Conservation (phyloP, 1,140 invertebrate genomes). For the Heliconius congener region DNA sequence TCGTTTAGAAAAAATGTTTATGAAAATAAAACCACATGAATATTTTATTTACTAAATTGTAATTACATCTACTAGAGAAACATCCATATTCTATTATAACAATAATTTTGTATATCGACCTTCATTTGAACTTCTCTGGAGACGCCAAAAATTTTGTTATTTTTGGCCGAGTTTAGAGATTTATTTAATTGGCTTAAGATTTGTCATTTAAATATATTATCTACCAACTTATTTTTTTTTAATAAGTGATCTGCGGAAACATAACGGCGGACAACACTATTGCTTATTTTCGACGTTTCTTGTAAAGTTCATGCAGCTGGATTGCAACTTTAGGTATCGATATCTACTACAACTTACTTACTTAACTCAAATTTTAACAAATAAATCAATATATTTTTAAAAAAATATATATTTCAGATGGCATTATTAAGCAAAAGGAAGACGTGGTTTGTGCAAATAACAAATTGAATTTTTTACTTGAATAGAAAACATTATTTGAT, state of each 20-base stretch:
- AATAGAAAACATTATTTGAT: not conserved
- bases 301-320: no score
- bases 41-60: not conserved
- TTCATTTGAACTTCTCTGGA: no score
- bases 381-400: not conserved
- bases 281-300: no score
- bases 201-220: no score
- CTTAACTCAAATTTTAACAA: not conserved
- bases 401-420: not conserved
- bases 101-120: not conserved
- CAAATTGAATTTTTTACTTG: not conserved
- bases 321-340: no score
- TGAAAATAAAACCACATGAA: not conserved
- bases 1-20: not conserved
- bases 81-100: not conserved
- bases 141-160: no score
- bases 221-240: no score
- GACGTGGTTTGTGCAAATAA: constrained; percentile 9
- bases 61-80: not conserved
- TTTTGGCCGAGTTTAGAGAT: no score
- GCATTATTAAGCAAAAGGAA: not conserved
- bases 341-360: no score
- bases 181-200: no score
- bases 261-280: no score
- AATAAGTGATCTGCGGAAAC: no score